These are phyloP conservation scores for Anser cygnoides DNA, from an alignment of 2,113 vertebrate genomes.

Conservation along the genomic window DNA sequence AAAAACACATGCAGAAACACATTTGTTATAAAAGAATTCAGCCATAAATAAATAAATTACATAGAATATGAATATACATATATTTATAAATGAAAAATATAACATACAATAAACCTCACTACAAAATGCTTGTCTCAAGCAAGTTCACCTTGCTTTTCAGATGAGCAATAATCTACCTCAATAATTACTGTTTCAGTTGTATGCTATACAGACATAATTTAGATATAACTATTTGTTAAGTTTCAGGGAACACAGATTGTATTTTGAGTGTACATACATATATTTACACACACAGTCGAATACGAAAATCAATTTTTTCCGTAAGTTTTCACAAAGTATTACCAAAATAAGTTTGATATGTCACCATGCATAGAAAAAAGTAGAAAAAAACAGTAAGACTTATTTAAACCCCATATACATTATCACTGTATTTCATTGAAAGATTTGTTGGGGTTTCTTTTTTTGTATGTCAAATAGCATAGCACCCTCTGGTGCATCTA, in stretches of 20 bases:
- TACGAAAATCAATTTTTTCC: not conserved
- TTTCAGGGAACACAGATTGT: not conserved
- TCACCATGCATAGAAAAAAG: not conserved
- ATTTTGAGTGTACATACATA: not conserved
- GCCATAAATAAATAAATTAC: not conserved
- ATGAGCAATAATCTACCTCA: not conserved
- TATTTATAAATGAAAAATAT: not conserved
- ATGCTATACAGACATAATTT: not conserved
- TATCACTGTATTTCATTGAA: not conserved
- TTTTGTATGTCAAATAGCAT: conserved; percentile 67
- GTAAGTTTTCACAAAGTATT: not conserved
- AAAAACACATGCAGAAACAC: not conserved
- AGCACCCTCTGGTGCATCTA: conserved; percentile 79
- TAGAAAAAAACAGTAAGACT: not conserved
- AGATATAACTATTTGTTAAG: not conserved
- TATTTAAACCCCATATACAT: not conserved
- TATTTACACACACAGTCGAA: not conserved
- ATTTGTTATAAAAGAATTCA: not conserved
- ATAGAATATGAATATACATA: not conserved
- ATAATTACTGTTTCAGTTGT: not conserved
- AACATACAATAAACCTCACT: not conserved
- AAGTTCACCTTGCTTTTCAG: not conserved
- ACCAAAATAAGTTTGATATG: not conserved
- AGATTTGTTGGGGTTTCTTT: not conserved
- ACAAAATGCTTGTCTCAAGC: not conserved